phyloP scores from a whole-genome alignment of 2,888 invertebrate species.

The Plebejus anna region DNA sequence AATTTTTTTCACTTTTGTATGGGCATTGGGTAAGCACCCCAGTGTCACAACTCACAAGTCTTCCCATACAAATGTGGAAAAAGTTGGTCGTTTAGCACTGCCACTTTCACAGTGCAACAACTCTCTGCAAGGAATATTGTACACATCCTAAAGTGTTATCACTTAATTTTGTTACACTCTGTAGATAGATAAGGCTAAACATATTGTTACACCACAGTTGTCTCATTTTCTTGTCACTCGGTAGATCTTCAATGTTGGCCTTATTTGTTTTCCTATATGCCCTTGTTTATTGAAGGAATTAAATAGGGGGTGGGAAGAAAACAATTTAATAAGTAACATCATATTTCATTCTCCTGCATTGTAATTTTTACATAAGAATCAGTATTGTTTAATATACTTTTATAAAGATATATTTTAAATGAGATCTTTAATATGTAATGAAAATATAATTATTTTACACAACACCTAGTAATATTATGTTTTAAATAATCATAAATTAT shows the following conservation, averaged over 20 bases:
- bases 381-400: constrained; percentile 10
- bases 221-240: neutral
- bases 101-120: no score
- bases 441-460: neutral
- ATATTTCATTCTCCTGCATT: neutral
- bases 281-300: neutral
- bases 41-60: no score
- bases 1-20: no score
- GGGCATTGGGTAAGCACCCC: no score
- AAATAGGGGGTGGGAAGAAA: neutral
- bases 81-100: no score
- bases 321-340: neutral
- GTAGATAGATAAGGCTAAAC: no score
- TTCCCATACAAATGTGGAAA: no score
- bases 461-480: neutral
- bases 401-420: constrained; percentile 10
- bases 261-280: neutral
- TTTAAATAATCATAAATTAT: constrained; percentile 21
- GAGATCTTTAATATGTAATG: constrained; percentile 3
- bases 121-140: no score
- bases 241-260: neutral
- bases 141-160: no score
- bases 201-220: no score
- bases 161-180: no score
- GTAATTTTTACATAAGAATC: neutral